Percentiles rank a stretch among this genome's conserved stretches.
phyloP scores from a whole-genome alignment of 1,140 invertebrate species.

The Drosophila funebris region DNA sequence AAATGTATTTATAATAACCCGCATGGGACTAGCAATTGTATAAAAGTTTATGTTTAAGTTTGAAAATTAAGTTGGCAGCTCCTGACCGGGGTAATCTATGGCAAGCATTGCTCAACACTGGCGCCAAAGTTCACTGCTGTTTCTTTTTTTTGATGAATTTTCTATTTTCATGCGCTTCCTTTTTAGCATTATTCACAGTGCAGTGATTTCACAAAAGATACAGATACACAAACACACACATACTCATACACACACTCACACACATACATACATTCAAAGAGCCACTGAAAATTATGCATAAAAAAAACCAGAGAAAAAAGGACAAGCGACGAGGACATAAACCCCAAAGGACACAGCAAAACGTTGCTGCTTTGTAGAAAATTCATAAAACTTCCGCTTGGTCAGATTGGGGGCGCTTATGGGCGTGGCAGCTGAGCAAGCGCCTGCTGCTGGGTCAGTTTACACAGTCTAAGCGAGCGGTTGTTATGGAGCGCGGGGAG shows the following conservation, averaged over 20 bases:
- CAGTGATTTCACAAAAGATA: slow-evolving; percentile 72
- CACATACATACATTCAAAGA: slow-evolving; percentile 26
- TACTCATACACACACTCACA: slow-evolving; percentile 34
- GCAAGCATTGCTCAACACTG: slow-evolving; percentile 28
- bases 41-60: slow-evolving; percentile 8
- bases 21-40: slow-evolving; percentile 40
- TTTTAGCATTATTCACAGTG: slow-evolving; percentile 71
- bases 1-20: slow-evolving; percentile 45
- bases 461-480: neutral
- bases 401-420: slow-evolving; percentile 32
- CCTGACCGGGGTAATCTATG: slow-evolving; percentile 5
- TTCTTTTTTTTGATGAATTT: slow-evolving; percentile 73
- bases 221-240: slow-evolving; percentile 22
- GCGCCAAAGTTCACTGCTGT: slow-evolving; percentile 42
- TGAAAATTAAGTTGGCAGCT: neutral
- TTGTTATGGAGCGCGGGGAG: neutral
- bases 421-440: slow-evolving; percentile 19
- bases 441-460: slow-evolving; percentile 27
- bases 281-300: neutral
- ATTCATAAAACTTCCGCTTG: slow-evolving; percentile 82
- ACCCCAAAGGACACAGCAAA: slow-evolving; percentile 58
- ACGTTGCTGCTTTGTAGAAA: slow-evolving; percentile 76
- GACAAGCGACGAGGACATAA: slow-evolving; percentile 1
- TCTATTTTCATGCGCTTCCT: slow-evolving; percentile 37
- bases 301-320: slow-evolving; percentile 13